Base-by-base conservation (phyloP, 2,888 invertebrate genomes). In the Proisotoma minuta region DNA sequence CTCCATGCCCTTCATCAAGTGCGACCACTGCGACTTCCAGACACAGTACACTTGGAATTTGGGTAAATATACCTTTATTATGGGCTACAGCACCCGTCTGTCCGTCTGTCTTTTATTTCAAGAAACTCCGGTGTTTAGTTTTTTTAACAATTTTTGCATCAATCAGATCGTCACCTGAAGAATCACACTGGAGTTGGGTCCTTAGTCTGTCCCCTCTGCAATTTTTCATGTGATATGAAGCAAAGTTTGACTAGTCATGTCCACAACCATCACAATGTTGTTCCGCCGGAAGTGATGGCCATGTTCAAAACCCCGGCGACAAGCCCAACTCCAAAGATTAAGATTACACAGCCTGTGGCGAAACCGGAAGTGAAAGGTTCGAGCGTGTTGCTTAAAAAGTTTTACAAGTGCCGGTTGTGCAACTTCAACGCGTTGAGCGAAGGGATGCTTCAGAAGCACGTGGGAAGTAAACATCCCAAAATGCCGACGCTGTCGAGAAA, bases 1-100 rank as follows among this genome's bases (percentile, higher is more conserved):
- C 78, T 89, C 91, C 62, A 91, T 91, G 89, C 93, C 89, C 74
- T 92, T 91, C 88, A 92, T 91, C 73, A 92, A 93, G 79, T 96
- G 95, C 78, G 87, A 87, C 62, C 86, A 90, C 78, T 96, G 96
- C 79, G 91, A 93, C 76, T 96, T 95, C 78, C 86, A 89, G 68
- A 93, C 94, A 20, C 91, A 93, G 23, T 90, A 90, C 81, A 81
- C 81, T 78, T 93, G 93, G 88, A 95, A 95, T 79, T 15, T 34
- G 8, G 34, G 34, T 34, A 82, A 92, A 78, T 8, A 18, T n/a
- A n/a, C n/a, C n/a, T n/a, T n/a, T n/a, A n/a, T n/a, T n/a, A n/a
- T n/a, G n/a, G n/a, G n/a, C n/a, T n/a, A n/a, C n/a, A n/a, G n/a
- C n/a, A n/a, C n/a, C n/a, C n/a, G n/a, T n/a, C n/a, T n/a, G n/a